Evolutionary conservation across 2,797 vertebrate genomes (phyloP), one percentile per base, ranked within the genome.

Genomic region (Acanthis flammea): DNA sequence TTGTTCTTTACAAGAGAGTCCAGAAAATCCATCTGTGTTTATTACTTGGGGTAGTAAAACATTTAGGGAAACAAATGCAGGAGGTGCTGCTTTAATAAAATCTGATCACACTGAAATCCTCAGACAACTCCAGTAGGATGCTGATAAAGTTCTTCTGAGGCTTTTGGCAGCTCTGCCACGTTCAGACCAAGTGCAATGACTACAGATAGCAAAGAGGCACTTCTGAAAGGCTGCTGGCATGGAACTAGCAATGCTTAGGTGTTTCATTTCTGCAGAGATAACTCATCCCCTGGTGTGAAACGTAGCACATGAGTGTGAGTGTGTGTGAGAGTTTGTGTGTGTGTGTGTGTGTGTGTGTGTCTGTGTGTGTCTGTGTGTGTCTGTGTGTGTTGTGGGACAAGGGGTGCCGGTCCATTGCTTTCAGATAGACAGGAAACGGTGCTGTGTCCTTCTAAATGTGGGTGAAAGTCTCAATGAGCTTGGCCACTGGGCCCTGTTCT

Each of bases 1-100:
- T 89, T 78, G 12, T 39, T 91, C 58, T 71, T 91, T 68, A 88
- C n/a, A 78, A 79, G 42, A 91, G 3, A 81, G 48, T 70, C 51
- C 57, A 93, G 42, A 76, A 66, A 25, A 76, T 65, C 54, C 55
- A 70, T 86, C 60, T 86, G 13, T 47, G 22, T 81, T 92, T 94
- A 93, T 95, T 95, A 83, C 60, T 75, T 87, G 33, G 48, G 13
- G 23, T 83, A 73, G 58, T 58, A 81, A 91, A 92, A 51, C 45
- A 67, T 67, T 93, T 63, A 73, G 42, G 50, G 76, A 78, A 96
- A 79, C 48, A 93, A 94, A 88, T 87, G 70, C 33, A 85, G 73
- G 87, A 65, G 58, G 31, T 0, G 0, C 27, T 73, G 19, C 51
- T 91, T 92, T 67, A 81, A 68, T 77, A 65, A 68, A 86, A 75